Base-by-base conservation (phyloP, 2,888 invertebrate species). In the Drosophila peninsularis region DNA sequence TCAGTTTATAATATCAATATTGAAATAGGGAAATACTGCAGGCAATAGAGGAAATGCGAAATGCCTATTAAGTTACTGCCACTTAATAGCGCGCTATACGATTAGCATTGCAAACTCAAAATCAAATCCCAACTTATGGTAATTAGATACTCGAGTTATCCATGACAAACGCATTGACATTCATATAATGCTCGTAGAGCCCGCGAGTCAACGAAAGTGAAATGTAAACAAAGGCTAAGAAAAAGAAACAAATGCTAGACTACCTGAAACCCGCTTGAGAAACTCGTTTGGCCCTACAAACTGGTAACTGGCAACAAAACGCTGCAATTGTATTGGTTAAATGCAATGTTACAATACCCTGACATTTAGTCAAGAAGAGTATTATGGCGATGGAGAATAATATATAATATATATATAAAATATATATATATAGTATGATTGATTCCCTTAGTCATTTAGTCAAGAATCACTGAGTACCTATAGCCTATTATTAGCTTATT, bases 211-310 rank as follows among this genome's bases (percentile, higher is more conserved):
- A 37, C 10, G 36, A 44, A 50, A 56, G 69, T 17, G 54, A 54
- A 57, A 57, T 54, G 42, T 53, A 54, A 71, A 57, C 41, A 70
- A 47, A 57, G 39, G 44, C 13, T 39, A 62, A 65, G 21, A 17
- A 60, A 56, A 66, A 65, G 34, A 65, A 63, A 61, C 69, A 66
- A 63, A 66, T 69, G 62, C 53, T 56, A 57, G 62, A 58, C 57
- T 37, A n/a, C 47, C 54, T 32, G 68, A 57, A 71, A 61, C 71
- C 76, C 67, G 82, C 45, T 65, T 68, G 62, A 66, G 56, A 78
- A 85, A 89, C 84, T 73, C 37, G 83, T 88, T 84, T 78, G 14
- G 64, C 74, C 74, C 75, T 67, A 78, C 14, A 55, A 61, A 54
- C 53, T 56, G 19, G 66, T 30, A 53, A 19, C 39, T 44, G 53